Evolutionary conservation across 1,140 invertebrate genomes (phyloP).

Genomic region (Tribolium castaneum): DNA sequence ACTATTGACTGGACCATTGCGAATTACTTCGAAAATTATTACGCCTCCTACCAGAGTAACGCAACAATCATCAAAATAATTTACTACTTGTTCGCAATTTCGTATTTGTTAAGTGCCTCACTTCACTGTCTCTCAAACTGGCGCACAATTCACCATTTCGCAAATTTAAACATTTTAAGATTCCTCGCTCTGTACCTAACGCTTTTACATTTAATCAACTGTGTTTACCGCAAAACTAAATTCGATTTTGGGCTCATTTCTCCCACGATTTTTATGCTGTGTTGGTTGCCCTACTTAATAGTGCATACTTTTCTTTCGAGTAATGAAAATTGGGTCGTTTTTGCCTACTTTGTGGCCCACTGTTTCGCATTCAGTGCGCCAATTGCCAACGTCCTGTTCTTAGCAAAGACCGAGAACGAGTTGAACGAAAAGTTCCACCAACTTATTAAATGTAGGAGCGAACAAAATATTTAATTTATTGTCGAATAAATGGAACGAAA

Average conservation of each 20-base stretch:
- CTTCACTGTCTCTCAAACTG: slow-evolving; percentile 12
- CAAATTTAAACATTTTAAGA: not conserved
- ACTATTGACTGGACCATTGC: slow-evolving; percentile 10
- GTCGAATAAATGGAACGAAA: not conserved
- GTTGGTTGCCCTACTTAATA: slow-evolving; percentile 12
- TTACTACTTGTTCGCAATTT: not conserved
- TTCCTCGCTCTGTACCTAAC: not conserved
- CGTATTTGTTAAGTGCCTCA: not conserved
- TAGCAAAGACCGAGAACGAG: not conserved
- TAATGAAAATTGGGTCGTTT: not conserved
- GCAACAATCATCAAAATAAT: slow-evolving; percentile 5
- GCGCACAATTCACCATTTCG: not conserved
- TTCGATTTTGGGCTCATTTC: not conserved
- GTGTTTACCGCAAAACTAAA: not conserved
- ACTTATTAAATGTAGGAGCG: not conserved
- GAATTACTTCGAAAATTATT: not conserved
- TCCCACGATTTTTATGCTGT: not conserved
- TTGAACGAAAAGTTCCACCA: not conserved
- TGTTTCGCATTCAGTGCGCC: not conserved
- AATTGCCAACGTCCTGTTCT: not conserved
- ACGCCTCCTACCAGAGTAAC: not conserved
- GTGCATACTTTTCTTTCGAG: not conserved
- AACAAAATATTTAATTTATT: not conserved
- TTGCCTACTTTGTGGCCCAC: not conserved
- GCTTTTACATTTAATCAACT: not conserved